Conservation (phyloP, 1,140 invertebrate genomes). For the Danaus plexippus region DNA sequence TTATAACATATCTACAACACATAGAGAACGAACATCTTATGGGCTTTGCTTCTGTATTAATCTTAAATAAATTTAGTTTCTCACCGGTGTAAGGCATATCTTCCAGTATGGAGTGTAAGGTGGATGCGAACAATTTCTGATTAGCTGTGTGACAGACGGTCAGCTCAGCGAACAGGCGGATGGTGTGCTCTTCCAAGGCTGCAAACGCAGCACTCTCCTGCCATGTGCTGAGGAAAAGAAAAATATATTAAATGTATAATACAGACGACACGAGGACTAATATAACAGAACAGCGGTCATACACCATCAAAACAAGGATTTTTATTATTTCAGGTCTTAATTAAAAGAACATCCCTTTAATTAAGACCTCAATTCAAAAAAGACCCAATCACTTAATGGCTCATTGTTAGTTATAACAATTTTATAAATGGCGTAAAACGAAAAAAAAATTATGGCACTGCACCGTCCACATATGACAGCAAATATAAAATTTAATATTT, state of each 20-base stretch:
- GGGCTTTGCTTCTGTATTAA: neutral
- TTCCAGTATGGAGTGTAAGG: constrained; percentile 78
- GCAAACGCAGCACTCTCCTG: constrained; percentile 73
- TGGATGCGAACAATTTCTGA: constrained; percentile 85
- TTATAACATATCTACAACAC: too few relatives aligned
- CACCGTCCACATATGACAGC: too few relatives aligned
- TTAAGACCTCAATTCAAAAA: too few relatives aligned
- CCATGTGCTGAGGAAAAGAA: constrained; percentile 56
- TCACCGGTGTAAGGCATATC: constrained; percentile 64
- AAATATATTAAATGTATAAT: neutral
- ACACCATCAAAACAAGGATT: too few relatives aligned
- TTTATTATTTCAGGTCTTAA: too few relatives aligned
- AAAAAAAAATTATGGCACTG: constrained; percentile 2
- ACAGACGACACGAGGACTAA: too few relatives aligned
- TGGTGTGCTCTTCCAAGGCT: constrained; percentile 81
- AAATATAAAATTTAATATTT: too few relatives aligned
- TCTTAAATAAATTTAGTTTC: constrained; percentile 9
- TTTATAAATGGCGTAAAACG: neutral
- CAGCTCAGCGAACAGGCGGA: constrained; percentile 82
- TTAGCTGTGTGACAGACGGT: constrained; percentile 89
- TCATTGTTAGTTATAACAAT: too few relatives aligned
- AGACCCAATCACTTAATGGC: too few relatives aligned
- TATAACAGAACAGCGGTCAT: too few relatives aligned
- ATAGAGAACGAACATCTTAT: too few relatives aligned
- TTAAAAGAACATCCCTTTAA: too few relatives aligned